A percentile compares a stretch with the other conserved stretches of the same genome.
These are phyloP conservation scores for Scaeva pyrastri DNA, from an alignment of 2,888 invertebrate species.

Conservation along the genomic window DNA sequence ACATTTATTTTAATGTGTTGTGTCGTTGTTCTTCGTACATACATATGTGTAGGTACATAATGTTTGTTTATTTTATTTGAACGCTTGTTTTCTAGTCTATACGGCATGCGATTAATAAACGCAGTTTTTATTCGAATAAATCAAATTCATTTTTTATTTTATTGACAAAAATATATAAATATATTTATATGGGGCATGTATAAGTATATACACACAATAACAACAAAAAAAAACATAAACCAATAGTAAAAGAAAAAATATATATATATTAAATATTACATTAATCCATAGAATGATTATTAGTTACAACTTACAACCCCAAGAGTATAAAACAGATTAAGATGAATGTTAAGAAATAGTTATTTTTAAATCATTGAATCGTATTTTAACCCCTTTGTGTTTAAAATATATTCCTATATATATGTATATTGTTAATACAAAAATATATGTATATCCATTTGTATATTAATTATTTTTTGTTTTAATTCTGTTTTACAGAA, in stretches of 20 bases:
- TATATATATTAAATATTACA: conserved; percentile 15
- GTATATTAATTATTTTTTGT: conserved; percentile 64
- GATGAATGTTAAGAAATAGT: conserved; percentile 44
- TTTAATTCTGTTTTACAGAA: conserved; percentile 74
- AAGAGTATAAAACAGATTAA: conserved; percentile 69
- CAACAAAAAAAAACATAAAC: conserved; percentile 38
- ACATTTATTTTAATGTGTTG: no score
- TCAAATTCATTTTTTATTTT: conserved; percentile 61
- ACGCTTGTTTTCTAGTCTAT: neutral
- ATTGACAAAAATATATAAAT: conserved; percentile 38
- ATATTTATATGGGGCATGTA: conserved; percentile 36
- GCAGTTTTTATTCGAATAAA: conserved; percentile 49
- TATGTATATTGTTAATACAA: conserved; percentile 70
- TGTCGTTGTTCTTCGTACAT: no score
- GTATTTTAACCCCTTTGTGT: conserved; percentile 46
- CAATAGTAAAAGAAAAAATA: conserved; percentile 36
- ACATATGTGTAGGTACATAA: no score
- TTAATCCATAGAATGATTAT: conserved; percentile 44
- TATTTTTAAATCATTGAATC: conserved; percentile 50
- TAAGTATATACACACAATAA: conserved; percentile 33
- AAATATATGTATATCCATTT: conserved; percentile 76
- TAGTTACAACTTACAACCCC: conserved; percentile 64
- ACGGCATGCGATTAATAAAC: conserved; percentile 72
- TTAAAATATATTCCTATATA: conserved; percentile 14
- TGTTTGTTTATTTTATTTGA: neutral